Base-by-base conservation (phyloP, 2,797 vertebrate species). In the Halcyon chelicuti region DNA sequence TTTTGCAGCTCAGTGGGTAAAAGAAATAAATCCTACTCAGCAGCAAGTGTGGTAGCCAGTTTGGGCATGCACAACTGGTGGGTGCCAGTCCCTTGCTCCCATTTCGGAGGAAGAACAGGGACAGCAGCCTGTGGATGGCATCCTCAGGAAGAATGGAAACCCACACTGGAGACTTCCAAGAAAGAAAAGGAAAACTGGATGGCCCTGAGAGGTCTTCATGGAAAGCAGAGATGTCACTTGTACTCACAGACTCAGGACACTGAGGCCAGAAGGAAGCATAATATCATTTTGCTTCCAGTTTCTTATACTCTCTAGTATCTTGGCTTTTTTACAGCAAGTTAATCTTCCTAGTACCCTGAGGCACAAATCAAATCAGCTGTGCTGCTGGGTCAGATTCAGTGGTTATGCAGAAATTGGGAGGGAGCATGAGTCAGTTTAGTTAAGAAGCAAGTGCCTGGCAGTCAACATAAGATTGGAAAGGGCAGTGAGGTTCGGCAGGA, bases 11-110 rank as follows among this genome's bases (percentile, higher is more conserved):
- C 26, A 49, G 10, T 16, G 28, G 0, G 0, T 33, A 33, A 60
- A 65, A 72, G 15, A 60, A 80, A 72, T 21, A 1, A 7, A 29
- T 47, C 47, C 60, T 40, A 4, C 28, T 63, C 51, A 80, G 49
- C 28, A 49, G 3, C n/a, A 75, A 73, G 28, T 4, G 21, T 23
- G 31, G 26, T 14, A 33, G 46, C 14, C 26, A 65, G 13, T 37
- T 61, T 61, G 31, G 44, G 8, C 29, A 40, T 5, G 4, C 7
- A n/a, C 2, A 0, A 2, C n/a, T 65, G 52, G 23, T 17, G 1
- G 1, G 2, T 49, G 13, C 40, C 55, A 13, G 25, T 22, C 91
- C 44, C 37, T 83, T 3, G 1, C 29, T 77, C 37, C 46, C 3
- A 0, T 73, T 73, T 77, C 46, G 26, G 29, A 82, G 44, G 22